Evolutionary conservation across 2,888 invertebrate species (phyloP).

Genomic region (Sinopyrophorus schimmeli): DNA sequence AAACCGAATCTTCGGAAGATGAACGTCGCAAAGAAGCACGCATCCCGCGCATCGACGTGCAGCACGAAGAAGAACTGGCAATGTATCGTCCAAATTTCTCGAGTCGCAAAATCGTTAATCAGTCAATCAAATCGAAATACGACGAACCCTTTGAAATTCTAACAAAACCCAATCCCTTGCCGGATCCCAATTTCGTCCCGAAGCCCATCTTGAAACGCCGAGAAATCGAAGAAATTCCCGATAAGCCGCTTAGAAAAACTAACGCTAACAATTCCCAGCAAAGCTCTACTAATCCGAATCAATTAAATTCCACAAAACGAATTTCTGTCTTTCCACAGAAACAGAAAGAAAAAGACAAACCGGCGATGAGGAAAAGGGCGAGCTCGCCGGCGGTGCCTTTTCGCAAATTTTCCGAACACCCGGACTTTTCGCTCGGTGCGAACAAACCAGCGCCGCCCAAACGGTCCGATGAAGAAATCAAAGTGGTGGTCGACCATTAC

Average conservation of each 20-base stretch:
- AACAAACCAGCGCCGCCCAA: conserved; percentile 32
- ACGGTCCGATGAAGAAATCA: conserved; percentile 65
- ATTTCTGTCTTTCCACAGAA: conserved; percentile 39
- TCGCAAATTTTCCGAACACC: conserved; percentile 40
- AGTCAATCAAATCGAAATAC: conserved; percentile 45
- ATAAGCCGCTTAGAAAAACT: conserved; percentile 22
- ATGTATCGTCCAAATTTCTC: conserved; percentile 71
- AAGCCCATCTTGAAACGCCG: conserved; percentile 75
- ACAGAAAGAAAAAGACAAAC: too few species aligned
- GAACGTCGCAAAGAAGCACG: background rate
- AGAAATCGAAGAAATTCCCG: conserved; percentile 36
- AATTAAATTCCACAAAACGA: conserved; percentile 31
- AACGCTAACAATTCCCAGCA: conserved; percentile 14
- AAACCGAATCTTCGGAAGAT: conserved; percentile 48
- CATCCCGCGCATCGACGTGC: conserved; percentile 3
- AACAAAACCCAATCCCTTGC: conserved; percentile 64
- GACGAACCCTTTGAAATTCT: conserved; percentile 64
- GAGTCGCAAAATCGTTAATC: conserved; percentile 36
- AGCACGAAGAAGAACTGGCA: conserved; percentile 61
- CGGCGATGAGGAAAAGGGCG: conserved; percentile 24
- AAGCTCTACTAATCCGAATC: conserved; percentile 11
- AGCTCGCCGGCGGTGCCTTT: conserved; percentile 29
- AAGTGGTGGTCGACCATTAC: conserved; percentile 77
- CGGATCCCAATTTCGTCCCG: conserved; percentile 72
- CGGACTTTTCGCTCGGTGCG: conserved; percentile 45